These are phyloP conservation scores for Cepaea hortensis DNA, from an alignment of 2,888 invertebrate species.

Conservation along the genomic window DNA sequence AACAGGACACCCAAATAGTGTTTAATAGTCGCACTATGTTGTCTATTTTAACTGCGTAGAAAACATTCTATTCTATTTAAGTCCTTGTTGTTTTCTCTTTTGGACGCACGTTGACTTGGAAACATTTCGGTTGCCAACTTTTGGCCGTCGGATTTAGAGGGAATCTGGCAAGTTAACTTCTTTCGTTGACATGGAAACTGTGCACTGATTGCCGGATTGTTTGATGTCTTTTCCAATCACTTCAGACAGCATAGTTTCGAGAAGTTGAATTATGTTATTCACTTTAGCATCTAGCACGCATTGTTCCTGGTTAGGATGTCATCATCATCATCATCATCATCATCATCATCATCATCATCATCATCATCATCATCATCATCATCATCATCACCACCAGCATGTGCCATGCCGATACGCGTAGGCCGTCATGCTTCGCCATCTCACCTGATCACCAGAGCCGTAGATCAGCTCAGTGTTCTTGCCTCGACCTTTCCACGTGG, in stretches of 20 bases:
- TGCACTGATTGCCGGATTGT: constrained; percentile 6
- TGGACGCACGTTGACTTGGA: constrained; percentile 4
- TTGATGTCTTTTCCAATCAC: neutral
- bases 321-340: too few relatives aligned
- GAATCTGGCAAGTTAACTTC: constrained; percentile 24
- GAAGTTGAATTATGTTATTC: neutral
- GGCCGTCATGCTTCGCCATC: too few relatives aligned
- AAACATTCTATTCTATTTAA: neutral
- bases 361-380: too few relatives aligned
- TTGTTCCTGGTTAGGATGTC: too few relatives aligned
- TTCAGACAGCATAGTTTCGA: neutral
- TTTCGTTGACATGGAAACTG: constrained; percentile 24
- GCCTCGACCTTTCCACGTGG: too few relatives aligned
- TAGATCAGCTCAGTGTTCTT: too few relatives aligned
- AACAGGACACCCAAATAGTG: too few relatives aligned
- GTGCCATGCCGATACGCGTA: too few relatives aligned
- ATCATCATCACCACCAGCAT: too few relatives aligned
- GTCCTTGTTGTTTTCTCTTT: neutral
- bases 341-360: too few relatives aligned
- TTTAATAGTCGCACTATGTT: too few relatives aligned
- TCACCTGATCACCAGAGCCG: too few relatives aligned
- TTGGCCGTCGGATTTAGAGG: neutral
- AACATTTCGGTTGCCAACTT: neutral
- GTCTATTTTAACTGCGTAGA: neutral
- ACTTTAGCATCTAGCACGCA: neutral